Evolutionary conservation across 2,797 vertebrate species (phyloP).

Genomic region (Danionella dracula): DNA sequence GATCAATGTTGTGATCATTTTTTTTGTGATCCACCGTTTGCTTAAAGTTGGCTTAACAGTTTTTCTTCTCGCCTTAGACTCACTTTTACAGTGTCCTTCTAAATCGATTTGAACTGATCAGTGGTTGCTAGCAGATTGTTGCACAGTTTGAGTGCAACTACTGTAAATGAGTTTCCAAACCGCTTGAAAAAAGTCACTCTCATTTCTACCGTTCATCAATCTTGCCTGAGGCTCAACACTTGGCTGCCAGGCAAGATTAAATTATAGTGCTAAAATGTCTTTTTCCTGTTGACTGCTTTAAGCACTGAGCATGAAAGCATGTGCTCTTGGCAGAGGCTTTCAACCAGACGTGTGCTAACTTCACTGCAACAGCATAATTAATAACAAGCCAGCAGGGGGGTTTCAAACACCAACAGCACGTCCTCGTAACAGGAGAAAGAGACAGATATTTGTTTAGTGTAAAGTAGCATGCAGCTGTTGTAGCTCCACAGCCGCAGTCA

Average conservation of each 20-base stretch:
- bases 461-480: constrained; percentile 11
- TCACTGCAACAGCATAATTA: constrained; percentile 11
- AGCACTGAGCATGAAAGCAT: neutral
- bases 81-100: too few species aligned
- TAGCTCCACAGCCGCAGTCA: neutral
- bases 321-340: neutral
- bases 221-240: neutral
- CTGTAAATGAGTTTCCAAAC: too few species aligned
- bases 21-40: too few species aligned
- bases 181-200: too few species aligned
- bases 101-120: too few species aligned
- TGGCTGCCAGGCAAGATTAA: neutral
- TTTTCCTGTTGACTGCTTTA: neutral
- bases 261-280: neutral
- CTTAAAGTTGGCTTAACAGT: too few species aligned
- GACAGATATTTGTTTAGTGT: constrained; percentile 27
- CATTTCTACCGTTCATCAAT: neutral
- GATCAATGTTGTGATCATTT: too few species aligned
- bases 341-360: neutral
- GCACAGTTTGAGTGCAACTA: too few species aligned
- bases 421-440: constrained; percentile 21
- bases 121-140: too few species aligned
- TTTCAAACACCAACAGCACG: constrained; percentile 17
- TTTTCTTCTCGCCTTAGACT: too few species aligned
- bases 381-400: constrained; percentile 2